phyloP scores from a whole-genome alignment of 2,888 invertebrate genomes.

The Carterocephalus palaemon region DNA sequence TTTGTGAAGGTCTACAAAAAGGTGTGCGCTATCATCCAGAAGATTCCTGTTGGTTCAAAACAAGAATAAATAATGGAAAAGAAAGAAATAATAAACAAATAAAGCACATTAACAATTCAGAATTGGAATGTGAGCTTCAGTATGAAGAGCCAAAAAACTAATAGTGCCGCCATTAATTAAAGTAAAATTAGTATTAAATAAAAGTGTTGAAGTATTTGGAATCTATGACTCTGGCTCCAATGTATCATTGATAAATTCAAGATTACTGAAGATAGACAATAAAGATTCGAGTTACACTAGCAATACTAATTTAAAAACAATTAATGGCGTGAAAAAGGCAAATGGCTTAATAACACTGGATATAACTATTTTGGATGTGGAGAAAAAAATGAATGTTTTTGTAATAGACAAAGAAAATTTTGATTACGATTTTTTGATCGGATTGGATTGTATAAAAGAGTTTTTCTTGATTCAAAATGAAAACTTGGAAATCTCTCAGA shows the following conservation, averaged over 20 bases:
- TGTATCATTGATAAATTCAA: constrained; percentile 35
- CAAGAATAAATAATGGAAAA: too few species aligned
- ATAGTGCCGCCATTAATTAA: constrained; percentile 33
- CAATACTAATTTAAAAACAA: constrained; percentile 14
- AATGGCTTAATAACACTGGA: constrained; percentile 25
- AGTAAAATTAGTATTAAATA: constrained; percentile 32
- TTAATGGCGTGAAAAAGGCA: too few species aligned
- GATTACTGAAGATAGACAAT: constrained; percentile 29
- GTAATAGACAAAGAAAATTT: constrained; percentile 36
- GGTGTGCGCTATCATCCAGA: constrained; percentile 27
- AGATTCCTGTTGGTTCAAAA: too few species aligned
- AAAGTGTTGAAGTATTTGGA: constrained; percentile 27
- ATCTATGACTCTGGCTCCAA: constrained; percentile 37
- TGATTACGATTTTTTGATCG: constrained; percentile 31
- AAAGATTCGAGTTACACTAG: too few species aligned
- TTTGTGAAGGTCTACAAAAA: constrained; percentile 25
- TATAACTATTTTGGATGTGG: constrained; percentile 27
- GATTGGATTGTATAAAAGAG: constrained; percentile 29
- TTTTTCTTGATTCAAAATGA: too few species aligned
- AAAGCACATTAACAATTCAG: too few species aligned
- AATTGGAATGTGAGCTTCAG: constrained; percentile 23
- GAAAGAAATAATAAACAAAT: too few species aligned
- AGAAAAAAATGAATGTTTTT: constrained; percentile 27
- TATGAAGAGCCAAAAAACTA: constrained; percentile 28
- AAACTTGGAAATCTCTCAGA: too few species aligned